A percentile compares a stretch with the other conserved stretches of the same genome.
These are phyloP conservation scores for Seladonia tumulorum DNA, from an alignment of 2,888 invertebrate genomes.

Conservation along the genomic window DNA sequence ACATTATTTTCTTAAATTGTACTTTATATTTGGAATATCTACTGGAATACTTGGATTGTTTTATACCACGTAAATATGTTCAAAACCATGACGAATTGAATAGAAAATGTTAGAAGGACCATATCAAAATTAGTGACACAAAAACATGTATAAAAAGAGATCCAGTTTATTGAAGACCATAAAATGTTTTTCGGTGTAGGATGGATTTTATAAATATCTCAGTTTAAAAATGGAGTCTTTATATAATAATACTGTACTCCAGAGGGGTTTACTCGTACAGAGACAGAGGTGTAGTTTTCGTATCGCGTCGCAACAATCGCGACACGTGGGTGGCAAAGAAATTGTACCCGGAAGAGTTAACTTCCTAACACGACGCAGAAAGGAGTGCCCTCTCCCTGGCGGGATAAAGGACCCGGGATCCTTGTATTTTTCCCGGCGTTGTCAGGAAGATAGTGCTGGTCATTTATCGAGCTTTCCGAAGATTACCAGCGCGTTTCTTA, in stretches of 20 bases:
- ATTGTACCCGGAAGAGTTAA: constrained; percentile 9
- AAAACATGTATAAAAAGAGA: no score
- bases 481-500: constrained; percentile 41
- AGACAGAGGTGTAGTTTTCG: not conserved
- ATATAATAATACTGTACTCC: not conserved
- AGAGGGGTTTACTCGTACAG: not conserved
- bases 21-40: no score
- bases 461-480: constrained; percentile 48
- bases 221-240: not conserved
- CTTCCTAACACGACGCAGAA: not conserved
- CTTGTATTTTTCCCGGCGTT: constrained; percentile 24
- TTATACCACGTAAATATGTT: no score
- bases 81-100: no score
- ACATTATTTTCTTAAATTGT: no score
- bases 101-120: no score
- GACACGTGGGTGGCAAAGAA: not conserved
- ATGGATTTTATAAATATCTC: not conserved
- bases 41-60: no score
- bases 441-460: constrained; percentile 35
- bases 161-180: not conserved
- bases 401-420: constrained; percentile 27
- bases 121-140: no score
- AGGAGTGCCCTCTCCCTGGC: not conserved
- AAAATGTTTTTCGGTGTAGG: not conserved
- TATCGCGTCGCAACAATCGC: not conserved